Base-by-base conservation (phyloP, 2,888 invertebrate genomes). In the Epinotia ramella region DNA sequence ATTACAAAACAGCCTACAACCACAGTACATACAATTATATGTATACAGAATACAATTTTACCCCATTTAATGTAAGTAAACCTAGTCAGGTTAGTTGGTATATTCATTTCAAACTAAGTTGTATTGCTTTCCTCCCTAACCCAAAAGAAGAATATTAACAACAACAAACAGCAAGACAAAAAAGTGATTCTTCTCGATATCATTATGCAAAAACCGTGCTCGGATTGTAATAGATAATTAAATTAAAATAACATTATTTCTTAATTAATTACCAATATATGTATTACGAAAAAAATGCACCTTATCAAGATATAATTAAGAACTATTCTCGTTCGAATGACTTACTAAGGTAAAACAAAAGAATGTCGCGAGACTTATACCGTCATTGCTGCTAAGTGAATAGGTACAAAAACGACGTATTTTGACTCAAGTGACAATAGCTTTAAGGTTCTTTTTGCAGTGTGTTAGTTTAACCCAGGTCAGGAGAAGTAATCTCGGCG, bases 161-260 rank as follows among this genome's bases (percentile, higher is more conserved):
- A 40, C 9, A 40, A 9, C 9, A 40, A 40, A 40, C 9, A 40
- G 46, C 46, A 46, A 60, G 5, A 24, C 18, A 64, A 24, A 46
- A 49, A 16, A 49, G 16, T 4, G 3, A 49, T 49, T 49, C 6
- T 49, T 6, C 40, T 18, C 12, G 12, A 20, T 59, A 59, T 60
- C 60, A 69, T 46, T 24, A 65, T 65, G 28, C 59, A 60, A 49
- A 46, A n/a, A 69, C 28, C 46, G 13, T 46, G 64, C 57, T 49
- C 49, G 18, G 64, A 70, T 74, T 74, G 20, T 74, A 57, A 59
- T 59, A 56, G 16, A 70, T 24, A 53, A 65, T 69, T 46, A 9
- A 40, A 46, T 60, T 40, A 64, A 64, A 65, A 59, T 69, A 16
- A 40, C 59, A 65, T 56, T 56, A n/a, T n/a, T 28, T 46, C n/a